Conservation (phyloP, 2,797 vertebrate genomes). For the Hypotaenidia philippensis region DNA sequence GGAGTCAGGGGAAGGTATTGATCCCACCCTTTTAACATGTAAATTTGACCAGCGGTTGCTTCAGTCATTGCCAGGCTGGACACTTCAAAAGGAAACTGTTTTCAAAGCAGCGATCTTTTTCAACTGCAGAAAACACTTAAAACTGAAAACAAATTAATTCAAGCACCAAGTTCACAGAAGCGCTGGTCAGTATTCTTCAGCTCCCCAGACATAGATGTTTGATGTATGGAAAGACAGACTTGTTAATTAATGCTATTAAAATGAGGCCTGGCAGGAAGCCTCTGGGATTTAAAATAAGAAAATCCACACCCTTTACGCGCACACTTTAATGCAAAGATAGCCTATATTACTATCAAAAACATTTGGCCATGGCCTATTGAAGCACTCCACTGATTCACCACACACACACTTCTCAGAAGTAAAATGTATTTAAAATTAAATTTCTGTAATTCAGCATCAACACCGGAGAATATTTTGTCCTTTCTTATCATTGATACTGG, state of each 20-base stretch:
- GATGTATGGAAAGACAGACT: constrained; percentile 46
- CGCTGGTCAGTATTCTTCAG: background rate
- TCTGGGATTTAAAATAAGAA: constrained; percentile 32
- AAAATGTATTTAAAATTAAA: constrained; percentile 43
- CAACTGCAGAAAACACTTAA: constrained; percentile 70
- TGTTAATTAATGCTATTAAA: constrained; percentile 53
- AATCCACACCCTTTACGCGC: constrained; percentile 16
- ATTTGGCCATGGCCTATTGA: background rate
- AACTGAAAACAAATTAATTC: constrained; percentile 73
- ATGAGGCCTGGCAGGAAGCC: constrained; percentile 9
- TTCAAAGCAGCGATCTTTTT: constrained; percentile 82
- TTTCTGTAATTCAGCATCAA: constrained; percentile 28
- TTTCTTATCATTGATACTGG: constrained; percentile 44
- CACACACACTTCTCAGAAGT: background rate
- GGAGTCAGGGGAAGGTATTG: constrained; percentile 78
- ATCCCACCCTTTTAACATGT: constrained; percentile 88
- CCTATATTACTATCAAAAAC: background rate
- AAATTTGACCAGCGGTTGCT: constrained; percentile 87
- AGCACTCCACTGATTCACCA: background rate
- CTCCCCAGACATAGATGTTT: constrained; percentile 37
- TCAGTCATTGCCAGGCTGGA: constrained; percentile 80
- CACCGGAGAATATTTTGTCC: constrained; percentile 36
- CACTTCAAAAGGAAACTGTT: constrained; percentile 88
- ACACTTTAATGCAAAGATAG: background rate
- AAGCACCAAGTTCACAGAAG: constrained; percentile 71